Conservation (phyloP, 2,113 vertebrate species). For the Perognathus longimembris region DNA sequence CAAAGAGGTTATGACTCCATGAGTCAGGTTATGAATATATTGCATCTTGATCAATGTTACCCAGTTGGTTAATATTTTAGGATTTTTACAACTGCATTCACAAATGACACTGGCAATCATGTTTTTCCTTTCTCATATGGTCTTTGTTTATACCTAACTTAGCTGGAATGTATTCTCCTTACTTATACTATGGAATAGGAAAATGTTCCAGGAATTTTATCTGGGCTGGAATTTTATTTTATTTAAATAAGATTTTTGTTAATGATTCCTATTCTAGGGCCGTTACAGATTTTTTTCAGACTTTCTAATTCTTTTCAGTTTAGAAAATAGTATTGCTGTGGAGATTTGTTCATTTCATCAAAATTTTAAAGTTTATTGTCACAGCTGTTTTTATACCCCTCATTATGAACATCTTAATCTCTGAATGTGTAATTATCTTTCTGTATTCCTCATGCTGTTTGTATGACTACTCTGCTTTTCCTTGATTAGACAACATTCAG, state of each 20-base stretch:
- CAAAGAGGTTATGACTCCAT: too few species aligned
- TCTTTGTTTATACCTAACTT: not conserved
- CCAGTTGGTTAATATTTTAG: not conserved
- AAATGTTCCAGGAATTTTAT: slow-evolving; percentile 18
- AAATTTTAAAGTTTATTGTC: slow-evolving; percentile 21
- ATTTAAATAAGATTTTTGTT: too few species aligned
- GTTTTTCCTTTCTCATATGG: slow-evolving; percentile 29
- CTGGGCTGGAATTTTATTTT: slow-evolving; percentile 18
- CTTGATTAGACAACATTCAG: slow-evolving; percentile 10
- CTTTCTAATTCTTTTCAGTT: slow-evolving; percentile 44
- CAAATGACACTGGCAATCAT: not conserved
- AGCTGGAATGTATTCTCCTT: not conserved
- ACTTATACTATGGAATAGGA: not conserved
- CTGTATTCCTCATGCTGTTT: not conserved
- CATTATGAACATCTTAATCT: not conserved
- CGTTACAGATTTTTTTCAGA: slow-evolving; percentile 31
- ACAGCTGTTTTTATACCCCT: not conserved
- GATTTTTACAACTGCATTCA: slow-evolving; percentile 52
- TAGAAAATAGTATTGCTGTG: slow-evolving; percentile 17
- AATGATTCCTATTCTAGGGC: slow-evolving; percentile 29
- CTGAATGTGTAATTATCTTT: not conserved
- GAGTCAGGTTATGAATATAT: too few species aligned
- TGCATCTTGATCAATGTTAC: too few species aligned
- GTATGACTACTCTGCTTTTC: slow-evolving; percentile 1
- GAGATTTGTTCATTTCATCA: slow-evolving; percentile 5